A percentile compares a stretch with the other conserved stretches of the same genome.
These are phyloP conservation scores for Myripristis murdjan DNA, from an alignment of 2,797 vertebrate genomes.

Conservation along the genomic window DNA sequence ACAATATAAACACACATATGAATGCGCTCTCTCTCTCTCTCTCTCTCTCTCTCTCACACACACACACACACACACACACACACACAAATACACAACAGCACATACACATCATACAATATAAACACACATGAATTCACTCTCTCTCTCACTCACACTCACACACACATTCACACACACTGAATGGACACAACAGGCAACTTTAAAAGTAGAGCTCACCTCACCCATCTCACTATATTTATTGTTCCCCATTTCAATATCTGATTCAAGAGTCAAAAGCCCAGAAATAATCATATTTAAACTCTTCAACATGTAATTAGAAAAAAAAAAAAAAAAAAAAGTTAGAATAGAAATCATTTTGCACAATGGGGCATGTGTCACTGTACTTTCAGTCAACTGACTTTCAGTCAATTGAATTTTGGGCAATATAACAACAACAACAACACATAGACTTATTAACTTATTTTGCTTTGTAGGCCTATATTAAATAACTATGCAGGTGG, in stretches of 20 bases:
- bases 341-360: too few relatives aligned
- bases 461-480: background rate
- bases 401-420: background rate
- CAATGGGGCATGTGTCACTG: background rate
- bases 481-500: too few relatives aligned
- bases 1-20: background rate
- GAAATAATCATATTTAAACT: slow-evolving; percentile 32
- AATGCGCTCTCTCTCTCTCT: too few relatives aligned
- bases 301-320: background rate
- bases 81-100: background rate
- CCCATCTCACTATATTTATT: slow-evolving; percentile 33
- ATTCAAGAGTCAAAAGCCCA: slow-evolving; percentile 28
- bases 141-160: background rate
- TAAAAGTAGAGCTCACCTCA: too few relatives aligned
- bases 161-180: background rate
- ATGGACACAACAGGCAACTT: too few relatives aligned
- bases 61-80: slow-evolving; percentile 28
- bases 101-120: background rate
- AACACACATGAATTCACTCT: background rate
- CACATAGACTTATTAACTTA: background rate
- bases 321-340: too few relatives aligned
- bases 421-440: background rate
- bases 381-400: too few relatives aligned
- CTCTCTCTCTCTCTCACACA: background rate
- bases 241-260: slow-evolving; percentile 40